A percentile compares a stretch with the other conserved stretches of the same genome.
Evolutionary conservation across 2,113 vertebrate genomes (phyloP).

Genomic region (Osmerus mordax): DNA sequence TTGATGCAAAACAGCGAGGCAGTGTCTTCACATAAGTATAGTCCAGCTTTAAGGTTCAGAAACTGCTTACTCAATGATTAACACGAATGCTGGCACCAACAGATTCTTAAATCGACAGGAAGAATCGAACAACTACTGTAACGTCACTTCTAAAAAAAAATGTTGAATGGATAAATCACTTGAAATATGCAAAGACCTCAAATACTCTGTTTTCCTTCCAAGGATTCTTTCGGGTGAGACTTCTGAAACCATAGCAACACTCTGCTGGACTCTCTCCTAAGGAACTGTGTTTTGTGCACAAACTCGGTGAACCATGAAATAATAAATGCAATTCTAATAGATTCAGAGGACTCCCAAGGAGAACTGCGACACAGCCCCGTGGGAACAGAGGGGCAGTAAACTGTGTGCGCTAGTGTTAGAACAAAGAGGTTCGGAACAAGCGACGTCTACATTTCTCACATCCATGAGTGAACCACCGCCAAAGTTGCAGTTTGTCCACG

Average conservation of each 20-base stretch:
- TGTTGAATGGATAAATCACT: constrained; percentile 37
- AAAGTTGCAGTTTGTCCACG: neutral
- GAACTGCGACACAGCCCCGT: constrained; percentile 19
- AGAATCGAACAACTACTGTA: neutral
- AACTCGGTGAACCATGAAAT: constrained; percentile 49
- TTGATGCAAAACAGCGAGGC: no score
- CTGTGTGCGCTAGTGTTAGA: no score
- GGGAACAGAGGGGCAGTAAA: constrained; percentile 22
- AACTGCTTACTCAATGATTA: neutral
- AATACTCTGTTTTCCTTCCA: constrained; percentile 49
- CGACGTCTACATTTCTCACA: neutral
- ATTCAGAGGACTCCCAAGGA: constrained; percentile 13
- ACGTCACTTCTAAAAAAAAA: neutral
- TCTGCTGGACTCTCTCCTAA: constrained; percentile 40
- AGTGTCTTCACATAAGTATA: no score
- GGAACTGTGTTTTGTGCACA: constrained; percentile 43
- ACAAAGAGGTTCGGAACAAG: neutral
- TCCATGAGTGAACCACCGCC: neutral
- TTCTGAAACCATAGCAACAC: constrained; percentile 66
- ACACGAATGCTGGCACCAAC: neutral
- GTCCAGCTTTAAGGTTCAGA: no score
- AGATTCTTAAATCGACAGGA: neutral
- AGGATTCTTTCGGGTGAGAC: constrained; percentile 53
- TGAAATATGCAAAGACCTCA: constrained; percentile 47
- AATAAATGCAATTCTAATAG: constrained; percentile 36